These are phyloP conservation scores for Aleiodes leptofemur DNA, from an alignment of 2,888 invertebrate species.

Conservation along the genomic window DNA sequence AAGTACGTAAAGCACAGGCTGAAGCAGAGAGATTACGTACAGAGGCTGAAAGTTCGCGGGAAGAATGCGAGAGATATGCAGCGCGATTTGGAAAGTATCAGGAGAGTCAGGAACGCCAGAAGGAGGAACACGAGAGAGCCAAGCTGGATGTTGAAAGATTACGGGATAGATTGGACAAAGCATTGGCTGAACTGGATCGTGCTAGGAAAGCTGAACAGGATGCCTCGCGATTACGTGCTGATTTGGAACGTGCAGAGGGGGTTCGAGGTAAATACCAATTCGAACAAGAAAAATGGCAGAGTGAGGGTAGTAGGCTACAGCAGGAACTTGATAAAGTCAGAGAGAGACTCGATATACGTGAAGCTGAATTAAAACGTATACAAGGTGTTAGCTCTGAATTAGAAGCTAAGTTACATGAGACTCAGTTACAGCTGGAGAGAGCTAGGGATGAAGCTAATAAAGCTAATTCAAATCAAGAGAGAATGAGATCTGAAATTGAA, in stretches of 20 bases:
- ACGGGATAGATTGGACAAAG: constrained; percentile 87
- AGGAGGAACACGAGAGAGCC: constrained; percentile 86
- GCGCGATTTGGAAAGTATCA: constrained; percentile 86
- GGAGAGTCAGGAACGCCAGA: constrained; percentile 80
- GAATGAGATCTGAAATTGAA: constrained; percentile 87
- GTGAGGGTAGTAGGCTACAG: constrained; percentile 77
- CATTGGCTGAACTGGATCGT: constrained; percentile 86
- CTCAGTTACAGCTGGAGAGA: constrained; percentile 87
- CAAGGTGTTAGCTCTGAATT: constrained; percentile 82
- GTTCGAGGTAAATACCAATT: constrained; percentile 88
- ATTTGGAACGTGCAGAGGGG: constrained; percentile 85
- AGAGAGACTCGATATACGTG: constrained; percentile 85
- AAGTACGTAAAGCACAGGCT: constrained; percentile 87
- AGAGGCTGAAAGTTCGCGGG: constrained; percentile 86
- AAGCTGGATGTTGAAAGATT: constrained; percentile 89
- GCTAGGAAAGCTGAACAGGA: constrained; percentile 84
- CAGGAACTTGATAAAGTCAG: constrained; percentile 83
- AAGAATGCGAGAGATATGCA: constrained; percentile 86
- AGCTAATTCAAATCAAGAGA: constrained; percentile 85
- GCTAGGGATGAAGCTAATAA: constrained; percentile 88
- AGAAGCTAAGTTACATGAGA: constrained; percentile 86
- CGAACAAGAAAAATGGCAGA: constrained; percentile 82
- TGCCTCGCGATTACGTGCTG: constrained; percentile 81
- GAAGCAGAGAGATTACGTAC: constrained; percentile 83
- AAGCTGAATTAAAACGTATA: constrained; percentile 84